Evolutionary conservation across 2,888 invertebrate genomes (phyloP).

Genomic region (Microdon myrmicae): DNA sequence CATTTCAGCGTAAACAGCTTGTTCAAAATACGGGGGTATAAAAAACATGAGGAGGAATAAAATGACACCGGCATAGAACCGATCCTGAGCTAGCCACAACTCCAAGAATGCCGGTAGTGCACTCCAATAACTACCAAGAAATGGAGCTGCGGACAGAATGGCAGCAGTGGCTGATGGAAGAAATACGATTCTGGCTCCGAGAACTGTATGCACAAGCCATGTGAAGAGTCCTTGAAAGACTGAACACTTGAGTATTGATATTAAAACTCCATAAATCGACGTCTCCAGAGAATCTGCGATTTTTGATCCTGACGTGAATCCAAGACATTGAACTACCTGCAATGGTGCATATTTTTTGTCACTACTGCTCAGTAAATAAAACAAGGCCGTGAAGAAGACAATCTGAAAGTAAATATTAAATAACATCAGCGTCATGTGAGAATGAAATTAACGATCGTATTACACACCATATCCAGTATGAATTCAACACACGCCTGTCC

Average conservation of each 20-base stretch:
- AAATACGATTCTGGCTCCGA: slow-evolving; percentile 94
- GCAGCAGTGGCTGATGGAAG: slow-evolving; percentile 89
- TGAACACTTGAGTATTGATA: slow-evolving; percentile 96
- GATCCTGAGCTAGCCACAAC: slow-evolving; percentile 91
- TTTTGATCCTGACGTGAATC: slow-evolving; percentile 78
- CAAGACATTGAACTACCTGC: slow-evolving; percentile 84
- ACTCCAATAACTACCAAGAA: slow-evolving; percentile 95
- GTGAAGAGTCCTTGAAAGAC: slow-evolving; percentile 98
- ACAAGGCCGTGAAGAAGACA: slow-evolving; percentile 95
- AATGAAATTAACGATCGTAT: slow-evolving; percentile 1
- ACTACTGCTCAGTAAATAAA: slow-evolving; percentile 92
- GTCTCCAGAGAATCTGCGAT: slow-evolving; percentile 86
- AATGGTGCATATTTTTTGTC: slow-evolving; percentile 91
- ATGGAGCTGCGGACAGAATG: slow-evolving; percentile 93
- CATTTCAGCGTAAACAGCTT: slow-evolving; percentile 96
- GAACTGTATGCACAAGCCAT: slow-evolving; percentile 95
- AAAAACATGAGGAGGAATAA: slow-evolving; percentile 84
- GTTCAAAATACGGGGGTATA: slow-evolving; percentile 92
- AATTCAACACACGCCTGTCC: slow-evolving; percentile 91
- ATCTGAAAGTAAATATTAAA: slow-evolving; percentile 72
- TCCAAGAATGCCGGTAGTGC: slow-evolving; percentile 94
- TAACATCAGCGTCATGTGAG: slow-evolving; percentile 3
- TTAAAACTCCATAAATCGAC: slow-evolving; percentile 92
- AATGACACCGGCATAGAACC: slow-evolving; percentile 81
- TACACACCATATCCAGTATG: slow-evolving; percentile 80